Base-by-base conservation (phyloP, 2,888 invertebrate species). In the Sericinus montela region DNA sequence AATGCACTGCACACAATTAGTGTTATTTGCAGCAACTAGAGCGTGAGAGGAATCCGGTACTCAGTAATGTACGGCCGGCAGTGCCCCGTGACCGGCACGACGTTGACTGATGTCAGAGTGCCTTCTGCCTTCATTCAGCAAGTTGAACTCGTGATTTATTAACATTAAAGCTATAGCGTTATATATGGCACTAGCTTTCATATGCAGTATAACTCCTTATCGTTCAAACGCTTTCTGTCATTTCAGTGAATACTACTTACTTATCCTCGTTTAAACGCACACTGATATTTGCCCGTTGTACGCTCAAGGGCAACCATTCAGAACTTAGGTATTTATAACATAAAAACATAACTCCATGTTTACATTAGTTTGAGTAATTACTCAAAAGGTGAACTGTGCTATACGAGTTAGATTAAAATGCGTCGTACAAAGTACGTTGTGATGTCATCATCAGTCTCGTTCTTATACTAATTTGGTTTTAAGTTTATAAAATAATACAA, bases 41-140 rank as follows among this genome's bases (percentile, higher is more conserved):
- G 86, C 87, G 86, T 87, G 86, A 83, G 86, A 86, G 76, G 84
- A 80, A 82, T 84, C 76, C 75, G 69, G 74, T 60, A 72, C 68
- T 71, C 78, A 65, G 82, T 75, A 82, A 66, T 73, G 81, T 74
- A 72, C 67, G 71, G 59, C 60, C 71, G 65, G 72, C 78, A 75
- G 65, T 75, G 77, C 75, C 74, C 80, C 75, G 81, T 78, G 79
- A 80, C 80, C 72, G 75, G 78, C 62, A 72, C 66, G 54, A 60
- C 41, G 42, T 19, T 30, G 13, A 16, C 11, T 9, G 23, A 5
- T 7, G 37, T 37, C 37, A 11, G 14, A 19, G 16, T 37, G 10
- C 6, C 19, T 19, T 19, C 19, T 37, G 10, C 1, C n/a, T 19
- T n/a, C 11, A 19, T 37, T 37, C 19, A 19, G 16, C 35, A 8